These are phyloP conservation scores for Brevimyrus niger DNA, from an alignment of 2,113 vertebrate genomes.

Conservation along the genomic window DNA sequence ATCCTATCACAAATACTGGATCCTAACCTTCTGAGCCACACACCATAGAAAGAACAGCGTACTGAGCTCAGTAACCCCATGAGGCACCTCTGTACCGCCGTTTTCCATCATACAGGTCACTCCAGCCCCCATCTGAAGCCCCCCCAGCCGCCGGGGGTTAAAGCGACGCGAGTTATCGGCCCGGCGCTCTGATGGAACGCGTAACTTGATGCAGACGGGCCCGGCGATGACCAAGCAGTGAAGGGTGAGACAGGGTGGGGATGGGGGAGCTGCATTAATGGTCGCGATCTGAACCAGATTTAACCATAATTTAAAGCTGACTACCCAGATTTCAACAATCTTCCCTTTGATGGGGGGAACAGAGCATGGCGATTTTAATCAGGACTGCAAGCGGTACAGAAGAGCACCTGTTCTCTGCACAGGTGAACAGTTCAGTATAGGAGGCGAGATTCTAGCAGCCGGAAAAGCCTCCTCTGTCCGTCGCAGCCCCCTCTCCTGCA, in stretches of 20 bases:
- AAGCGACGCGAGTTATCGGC: background rate
- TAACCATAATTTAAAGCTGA: background rate
- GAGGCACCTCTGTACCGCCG: background rate
- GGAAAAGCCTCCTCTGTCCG: background rate
- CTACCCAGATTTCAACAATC: background rate
- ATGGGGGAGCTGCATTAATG: background rate
- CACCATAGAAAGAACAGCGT: background rate
- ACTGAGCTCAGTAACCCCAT: background rate
- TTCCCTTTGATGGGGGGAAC: slow-evolving; percentile 3
- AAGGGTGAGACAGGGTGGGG: background rate
- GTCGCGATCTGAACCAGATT: background rate
- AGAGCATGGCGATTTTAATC: slow-evolving; percentile 9
- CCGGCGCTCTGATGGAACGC: background rate
- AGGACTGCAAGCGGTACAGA: background rate
- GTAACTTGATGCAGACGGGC: background rate
- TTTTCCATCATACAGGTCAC: background rate
- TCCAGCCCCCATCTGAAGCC: background rate
- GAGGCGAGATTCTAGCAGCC: background rate
- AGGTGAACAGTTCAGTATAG: slow-evolving; percentile 4
- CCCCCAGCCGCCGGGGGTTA: background rate
- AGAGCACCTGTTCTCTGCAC: slow-evolving; percentile 18
- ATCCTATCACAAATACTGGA: background rate
- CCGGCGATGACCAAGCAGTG: background rate
- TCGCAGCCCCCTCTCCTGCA: background rate
- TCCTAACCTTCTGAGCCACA: background rate